Percentiles rank a stretch among this genome's conserved stretches.
These are phyloP conservation scores for Barbus barbus DNA, from an alignment of 2,113 vertebrate species.

Conservation along the genomic window DNA sequence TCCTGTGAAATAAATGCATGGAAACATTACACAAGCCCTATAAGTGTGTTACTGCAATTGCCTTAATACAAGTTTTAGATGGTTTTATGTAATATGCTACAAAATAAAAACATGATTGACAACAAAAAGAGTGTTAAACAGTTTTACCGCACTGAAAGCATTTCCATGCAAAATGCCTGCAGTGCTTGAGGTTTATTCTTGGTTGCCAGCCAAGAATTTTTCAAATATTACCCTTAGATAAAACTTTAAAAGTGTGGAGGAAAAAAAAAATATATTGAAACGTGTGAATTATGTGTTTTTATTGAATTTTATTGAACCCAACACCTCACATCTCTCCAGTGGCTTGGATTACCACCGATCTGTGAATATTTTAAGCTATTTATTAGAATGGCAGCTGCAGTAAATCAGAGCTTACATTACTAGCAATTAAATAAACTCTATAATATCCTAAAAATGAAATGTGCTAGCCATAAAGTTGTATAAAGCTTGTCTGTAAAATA, in stretches of 20 bases:
- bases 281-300: neutral
- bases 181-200: neutral
- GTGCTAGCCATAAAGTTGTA: slow-evolving; percentile 11
- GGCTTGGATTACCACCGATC: neutral
- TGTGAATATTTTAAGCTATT: slow-evolving; percentile 2
- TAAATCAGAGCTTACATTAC: neutral
- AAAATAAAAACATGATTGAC: neutral
- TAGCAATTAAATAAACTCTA: neutral
- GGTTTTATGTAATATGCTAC: slow-evolving; percentile 5
- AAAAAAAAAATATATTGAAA: neutral
- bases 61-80: neutral
- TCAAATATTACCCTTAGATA: neutral
- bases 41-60: neutral
- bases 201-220: neutral
- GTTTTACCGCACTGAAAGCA: neutral
- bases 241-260: neutral
- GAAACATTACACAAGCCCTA: neutral
- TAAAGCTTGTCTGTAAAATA: neutral
- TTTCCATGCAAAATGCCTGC: slow-evolving; percentile 4
- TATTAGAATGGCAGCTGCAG: neutral
- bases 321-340: neutral
- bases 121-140: neutral
- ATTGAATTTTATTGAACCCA: neutral
- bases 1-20: neutral
- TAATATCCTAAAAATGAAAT: neutral